Evolutionary conservation across 92 coral and sea anemone genomes (phyloP), one percentile per base, ranked within the genome.

Genomic region (Epizoanthus illoricatus): DNA sequence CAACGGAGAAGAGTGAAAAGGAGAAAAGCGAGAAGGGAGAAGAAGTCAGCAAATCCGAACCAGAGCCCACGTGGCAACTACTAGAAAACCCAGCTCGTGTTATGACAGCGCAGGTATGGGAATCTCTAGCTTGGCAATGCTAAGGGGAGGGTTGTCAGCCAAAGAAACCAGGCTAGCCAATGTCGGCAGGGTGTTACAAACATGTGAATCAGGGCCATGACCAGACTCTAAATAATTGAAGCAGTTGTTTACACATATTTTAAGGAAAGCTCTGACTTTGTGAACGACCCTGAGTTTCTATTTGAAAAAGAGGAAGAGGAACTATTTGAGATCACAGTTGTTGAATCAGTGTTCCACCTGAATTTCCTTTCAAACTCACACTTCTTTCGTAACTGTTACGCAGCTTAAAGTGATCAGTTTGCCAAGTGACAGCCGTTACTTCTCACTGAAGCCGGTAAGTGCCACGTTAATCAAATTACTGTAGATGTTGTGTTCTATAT

Each of bases 71-170:
- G 75, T 91, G 85, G 76, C 94, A 96, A 80, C 81, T 93, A 84
- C 60, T 96, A 56, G 99, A 96, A 54, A 96, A 96, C 76, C 99
- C 99, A 24, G 94, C 99, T 72, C 91, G 99, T 59, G 99, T 94
- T 11, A 87, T 96, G 74, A 90, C 94, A 45, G 90, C 96, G 15
- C 99, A 96, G 96, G 99, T 94, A 43, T 23, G 19, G 58, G 0
- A n/a, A 24, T 20, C 3, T 54, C 63, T 20, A 64, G 5, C 54
- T 5, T 23, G 7, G n/a, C 58, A 49, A 4, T 73, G 3, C 16
- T 18, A 5, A 28, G 33, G 33, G 33, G 33, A 28, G 33, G 33
- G 33, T 1, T 28, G 33, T 28, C 33, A 28, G 33, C n/a, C n/a
- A 28, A 28, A 28, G 33, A 28, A 28, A 28, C 33, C 33, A 28